Evolutionary conservation across 2,888 invertebrate species (phyloP), one percentile per base, ranked within the genome.

Genomic region (Belgica antarctica): DNA sequence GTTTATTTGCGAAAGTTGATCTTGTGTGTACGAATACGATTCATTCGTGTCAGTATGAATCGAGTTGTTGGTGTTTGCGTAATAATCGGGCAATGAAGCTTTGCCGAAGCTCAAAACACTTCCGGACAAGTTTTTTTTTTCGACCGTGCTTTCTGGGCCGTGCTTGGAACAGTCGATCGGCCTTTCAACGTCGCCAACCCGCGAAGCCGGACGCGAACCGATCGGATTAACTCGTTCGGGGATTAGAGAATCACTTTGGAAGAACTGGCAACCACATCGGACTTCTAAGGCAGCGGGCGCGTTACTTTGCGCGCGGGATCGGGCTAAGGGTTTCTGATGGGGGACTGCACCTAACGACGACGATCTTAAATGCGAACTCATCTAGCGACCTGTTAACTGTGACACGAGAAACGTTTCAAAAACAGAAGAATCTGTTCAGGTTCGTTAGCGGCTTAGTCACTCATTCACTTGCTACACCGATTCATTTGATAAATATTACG

Each of bases 241-340:
- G 75, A 92, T 82, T 75, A 91, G 80, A 72, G 89, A 88, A 79
- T 91, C 89, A 78, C 88, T 86, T 82, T 90, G 88, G 81, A 87
- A 92, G 81, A 87, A 92, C 82, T 92, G 92, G 82, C 92, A 92
- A 74, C 84, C 92, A 80, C 92, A 92, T 74, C 92, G 87, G 72
- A 92, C 91, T 78, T 92, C 92, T 76, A 89, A 84, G 72, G 90
- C 86, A 74, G 83, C 85, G 74, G 87, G 85, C 75, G 88, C 85
- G 73, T 87, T 86, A 77, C 88, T 86, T 77, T 88, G 86, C 77
- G 86, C 86, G 76, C 89, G 84, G 72, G 89, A 88, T 70, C 87
- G 87, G 77, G 86, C 84, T 75, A 87, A 83, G 72, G 84, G 83
- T 76, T 84, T 86, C 75, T 84, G 83, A 75, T 84, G 78, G 71